Evolutionary conservation across 2,888 invertebrate genomes (phyloP).

Genomic region (Metellina segmentata): DNA sequence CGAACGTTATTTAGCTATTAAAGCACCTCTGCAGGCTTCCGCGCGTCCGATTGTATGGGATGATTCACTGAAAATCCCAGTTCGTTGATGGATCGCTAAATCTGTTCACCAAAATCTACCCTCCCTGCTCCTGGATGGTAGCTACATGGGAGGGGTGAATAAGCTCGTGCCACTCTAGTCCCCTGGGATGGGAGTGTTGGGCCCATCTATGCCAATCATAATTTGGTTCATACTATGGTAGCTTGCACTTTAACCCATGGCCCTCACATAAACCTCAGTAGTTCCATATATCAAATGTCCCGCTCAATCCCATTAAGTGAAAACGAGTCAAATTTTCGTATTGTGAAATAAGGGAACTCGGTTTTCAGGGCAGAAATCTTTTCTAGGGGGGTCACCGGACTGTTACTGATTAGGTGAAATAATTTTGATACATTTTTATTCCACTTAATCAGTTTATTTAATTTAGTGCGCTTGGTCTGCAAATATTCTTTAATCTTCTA

Average conservation of each 20-base stretch:
- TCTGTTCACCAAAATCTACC: slow-evolving; percentile 1
- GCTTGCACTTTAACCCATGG: not conserved
- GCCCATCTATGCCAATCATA: not conserved
- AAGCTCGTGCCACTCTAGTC: not conserved
- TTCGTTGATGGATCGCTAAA: slow-evolving; percentile 1
- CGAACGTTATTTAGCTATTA: not conserved
- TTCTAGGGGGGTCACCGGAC: too few relatives aligned
- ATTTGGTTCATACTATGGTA: not conserved
- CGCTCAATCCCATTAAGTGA: not conserved
- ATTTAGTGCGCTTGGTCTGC: too few relatives aligned
- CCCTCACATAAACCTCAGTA: not conserved
- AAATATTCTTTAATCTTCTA: too few relatives aligned
- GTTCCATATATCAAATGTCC: not conserved
- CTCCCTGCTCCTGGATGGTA: not conserved
- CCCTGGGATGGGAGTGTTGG: not conserved
- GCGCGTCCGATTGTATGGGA: not conserved
- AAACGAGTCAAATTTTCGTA: not conserved
- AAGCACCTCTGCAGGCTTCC: not conserved
- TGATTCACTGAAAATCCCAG: not conserved
- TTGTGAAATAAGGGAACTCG: too few relatives aligned
- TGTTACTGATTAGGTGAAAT: too few relatives aligned
- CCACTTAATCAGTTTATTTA: too few relatives aligned
- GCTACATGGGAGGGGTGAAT: not conserved
- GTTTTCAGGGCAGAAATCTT: too few relatives aligned
- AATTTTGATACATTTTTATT: too few relatives aligned